A percentile compares a stretch with the other conserved stretches of the same genome.
Evolutionary conservation across 2,888 invertebrate genomes (phyloP).

Genomic region (Drosophila incognita): DNA sequence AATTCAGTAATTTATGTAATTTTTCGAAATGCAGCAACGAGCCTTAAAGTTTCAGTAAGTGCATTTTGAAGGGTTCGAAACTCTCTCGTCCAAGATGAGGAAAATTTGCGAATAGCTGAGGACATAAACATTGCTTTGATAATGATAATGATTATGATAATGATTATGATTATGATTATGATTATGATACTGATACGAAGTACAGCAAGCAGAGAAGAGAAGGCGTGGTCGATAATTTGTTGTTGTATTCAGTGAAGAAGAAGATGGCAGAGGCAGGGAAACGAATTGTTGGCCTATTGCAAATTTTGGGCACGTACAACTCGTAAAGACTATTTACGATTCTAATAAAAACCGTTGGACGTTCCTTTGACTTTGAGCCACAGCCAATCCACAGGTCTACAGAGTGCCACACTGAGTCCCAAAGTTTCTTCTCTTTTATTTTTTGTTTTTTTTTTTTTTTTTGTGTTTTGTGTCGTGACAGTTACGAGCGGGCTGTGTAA

Average conservation of each 20-base stretch:
- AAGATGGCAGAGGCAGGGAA: neutral
- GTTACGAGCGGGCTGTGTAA: conserved; percentile 57
- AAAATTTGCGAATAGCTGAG: conserved; percentile 6
- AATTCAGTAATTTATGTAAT: neutral
- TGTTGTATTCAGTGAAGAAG: conserved; percentile 48
- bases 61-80: conserved; percentile 25
- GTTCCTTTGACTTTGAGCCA: conserved; percentile 53
- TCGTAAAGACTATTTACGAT: conserved; percentile 80
- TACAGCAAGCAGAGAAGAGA: neutral
- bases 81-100: neutral
- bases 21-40: neutral
- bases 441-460: neutral
- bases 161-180: conserved; percentile 60
- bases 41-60: conserved; percentile 21
- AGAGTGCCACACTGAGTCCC: conserved; percentile 27
- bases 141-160: conserved; percentile 57
- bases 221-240: conserved; percentile 69
- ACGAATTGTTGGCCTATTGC: conserved; percentile 74
- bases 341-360: conserved; percentile 75
- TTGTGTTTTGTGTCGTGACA: conserved; percentile 49
- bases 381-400: conserved; percentile 18
- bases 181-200: conserved; percentile 66
- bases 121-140: conserved; percentile 71
- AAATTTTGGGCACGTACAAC: conserved; percentile 78
- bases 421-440: conserved; percentile 7